Base-by-base conservation (phyloP, 1,140 invertebrate species). In the Ridgeia piscesae region DNA sequence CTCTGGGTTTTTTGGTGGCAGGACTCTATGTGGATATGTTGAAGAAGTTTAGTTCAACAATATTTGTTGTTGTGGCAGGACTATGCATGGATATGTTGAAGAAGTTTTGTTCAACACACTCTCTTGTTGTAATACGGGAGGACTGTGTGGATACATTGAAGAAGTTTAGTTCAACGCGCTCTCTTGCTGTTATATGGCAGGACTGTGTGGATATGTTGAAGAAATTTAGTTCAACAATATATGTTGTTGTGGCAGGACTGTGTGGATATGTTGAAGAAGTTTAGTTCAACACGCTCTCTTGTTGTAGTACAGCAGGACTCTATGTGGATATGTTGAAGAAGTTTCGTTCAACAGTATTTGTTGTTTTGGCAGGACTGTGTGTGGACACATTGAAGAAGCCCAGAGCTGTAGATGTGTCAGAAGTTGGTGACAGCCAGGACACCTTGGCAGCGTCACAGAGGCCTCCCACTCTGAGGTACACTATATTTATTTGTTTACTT, bases 391-490 rank as follows among this genome's bases (percentile, higher is more conserved):
- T 89, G 34, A 91, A 93, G 14, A 92, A 35, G 34, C 92, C 88
- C 6, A 91, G 77, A 77, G 50, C 92, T 50, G 77, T 92, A 89
- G 93, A 93, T 0, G 50, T 90, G 1, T 88, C 92, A 21, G 94
- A 91, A 93, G 93, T 77, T 35, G 50, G 17, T 33, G 50, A 42
- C 89, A 33, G 34, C 33, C 92, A 42, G 21, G 27, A 35, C 50
- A 91, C 2, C 9, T 58, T 42, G 42, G 48, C 9, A 91, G 88
- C 50, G 35, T 58, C 34, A 48, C 92, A 89, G 17, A 90, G 42
- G 42, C 48, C 34, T 92, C 48, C 91, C 34, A 91, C 31, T 94
- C 94, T 17, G 93, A 94, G 35, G 58, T 77, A 77, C 58, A 2
- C 17, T 77, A 77, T 77, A 31, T 6, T 31, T 21, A 77, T 21